Conservation (phyloP, 2,888 invertebrate species). For the Sisyra terminalis region DNA sequence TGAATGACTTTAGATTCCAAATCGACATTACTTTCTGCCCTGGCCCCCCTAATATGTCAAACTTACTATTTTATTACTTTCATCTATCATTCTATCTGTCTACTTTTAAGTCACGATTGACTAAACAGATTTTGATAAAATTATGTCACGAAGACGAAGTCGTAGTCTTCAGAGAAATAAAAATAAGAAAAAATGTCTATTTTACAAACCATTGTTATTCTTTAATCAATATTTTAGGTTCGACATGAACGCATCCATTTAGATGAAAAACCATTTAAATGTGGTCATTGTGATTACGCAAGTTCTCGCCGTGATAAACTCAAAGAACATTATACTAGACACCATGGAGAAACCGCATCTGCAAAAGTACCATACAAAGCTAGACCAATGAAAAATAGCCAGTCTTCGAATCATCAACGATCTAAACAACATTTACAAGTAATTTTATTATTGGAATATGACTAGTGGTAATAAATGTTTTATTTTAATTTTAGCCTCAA, state of each 20-base stretch:
- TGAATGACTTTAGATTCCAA: too few species aligned
- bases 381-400: conserved; percentile 23
- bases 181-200: background rate
- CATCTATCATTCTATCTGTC: too few species aligned
- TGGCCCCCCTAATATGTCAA: too few species aligned
- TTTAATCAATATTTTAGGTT: conserved; percentile 18
- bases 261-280: conserved; percentile 44
- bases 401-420: conserved; percentile 11
- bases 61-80: too few species aligned
- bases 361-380: conserved; percentile 34
- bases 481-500: background rate
- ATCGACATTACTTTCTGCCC: too few species aligned
- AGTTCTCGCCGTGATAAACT: conserved; percentile 46
- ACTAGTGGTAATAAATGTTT: background rate
- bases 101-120: too few species aligned
- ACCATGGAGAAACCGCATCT: conserved; percentile 32
- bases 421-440: conserved; percentile 23
- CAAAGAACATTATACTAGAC: conserved; percentile 36
- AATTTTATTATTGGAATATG: background rate
- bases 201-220: background rate
- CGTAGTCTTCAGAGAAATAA: background rate
- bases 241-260: conserved; percentile 48
- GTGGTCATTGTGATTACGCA: conserved; percentile 44
- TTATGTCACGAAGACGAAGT: too few species aligned
- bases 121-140: too few species aligned